Evolutionary conservation across 2,888 invertebrate genomes (phyloP).

Genomic region (Lasius fuliginosus): DNA sequence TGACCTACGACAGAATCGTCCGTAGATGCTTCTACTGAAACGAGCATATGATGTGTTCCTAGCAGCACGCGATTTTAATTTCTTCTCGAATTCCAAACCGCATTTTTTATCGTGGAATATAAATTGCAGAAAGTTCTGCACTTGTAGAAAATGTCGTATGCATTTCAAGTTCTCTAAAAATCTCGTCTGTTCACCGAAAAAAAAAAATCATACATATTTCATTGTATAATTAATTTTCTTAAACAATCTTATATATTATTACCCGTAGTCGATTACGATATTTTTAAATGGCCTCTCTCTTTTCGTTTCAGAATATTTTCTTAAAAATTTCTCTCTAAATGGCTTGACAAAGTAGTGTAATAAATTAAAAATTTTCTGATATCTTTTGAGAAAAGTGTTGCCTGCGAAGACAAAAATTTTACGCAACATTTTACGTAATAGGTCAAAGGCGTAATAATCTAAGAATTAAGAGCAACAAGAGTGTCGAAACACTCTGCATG

Average conservation of each 20-base stretch:
- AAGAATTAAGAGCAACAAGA: constrained; percentile 1
- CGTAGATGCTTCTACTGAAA: constrained; percentile 45
- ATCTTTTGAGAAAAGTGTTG: background rate
- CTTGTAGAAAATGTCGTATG: background rate
- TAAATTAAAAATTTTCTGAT: background rate
- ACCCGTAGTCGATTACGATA: background rate
- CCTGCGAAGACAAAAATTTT: background rate
- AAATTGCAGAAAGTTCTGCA: background rate
- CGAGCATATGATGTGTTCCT: constrained; percentile 23
- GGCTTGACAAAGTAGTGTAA: background rate
- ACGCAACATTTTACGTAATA: constrained; percentile 18
- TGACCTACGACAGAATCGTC: constrained; percentile 61
- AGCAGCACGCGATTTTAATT: background rate
- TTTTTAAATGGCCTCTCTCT: background rate
- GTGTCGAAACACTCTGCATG: constrained; percentile 11
- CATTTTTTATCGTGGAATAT: constrained; percentile 20
- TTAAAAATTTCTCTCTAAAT: background rate
- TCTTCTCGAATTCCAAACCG: constrained; percentile 20
- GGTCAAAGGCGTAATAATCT: constrained; percentile 12
- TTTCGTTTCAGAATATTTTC: background rate
- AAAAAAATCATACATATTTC: background rate
- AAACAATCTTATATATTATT: background rate
- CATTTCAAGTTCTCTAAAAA: background rate
- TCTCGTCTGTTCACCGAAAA: background rate
- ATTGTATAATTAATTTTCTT: background rate